Conservation (phyloP, 2,797 vertebrate genomes). For the Pterois miles region DNA sequence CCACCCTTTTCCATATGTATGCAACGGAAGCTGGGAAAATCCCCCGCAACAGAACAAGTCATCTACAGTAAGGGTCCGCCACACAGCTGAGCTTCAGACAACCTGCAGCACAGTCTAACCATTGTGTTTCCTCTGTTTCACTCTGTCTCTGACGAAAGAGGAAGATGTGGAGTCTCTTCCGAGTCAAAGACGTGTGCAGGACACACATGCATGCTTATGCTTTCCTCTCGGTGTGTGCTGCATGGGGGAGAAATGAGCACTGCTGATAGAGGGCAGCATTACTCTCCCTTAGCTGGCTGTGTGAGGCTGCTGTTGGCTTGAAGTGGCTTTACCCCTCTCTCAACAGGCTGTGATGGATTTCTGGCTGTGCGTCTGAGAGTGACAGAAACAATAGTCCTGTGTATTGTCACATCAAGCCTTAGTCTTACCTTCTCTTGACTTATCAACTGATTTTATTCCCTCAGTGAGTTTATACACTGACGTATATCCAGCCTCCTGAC, state of each 20-base stretch:
- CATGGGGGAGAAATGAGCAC: conserved; percentile 46
- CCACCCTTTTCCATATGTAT: conserved; percentile 80
- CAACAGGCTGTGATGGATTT: conserved; percentile 10
- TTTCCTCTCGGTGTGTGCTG: conserved; percentile 19
- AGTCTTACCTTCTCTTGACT: background rate
- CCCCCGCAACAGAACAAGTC: conserved; percentile 64
- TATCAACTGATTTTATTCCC: background rate
- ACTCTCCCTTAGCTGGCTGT: conserved; percentile 30
- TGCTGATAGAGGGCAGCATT: conserved; percentile 82
- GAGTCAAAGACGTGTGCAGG: conserved; percentile 50
- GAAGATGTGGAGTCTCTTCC: conserved; percentile 69
- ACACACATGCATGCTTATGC: conserved; percentile 32
- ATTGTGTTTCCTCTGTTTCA: conserved; percentile 74
- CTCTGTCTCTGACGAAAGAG: conserved; percentile 60
- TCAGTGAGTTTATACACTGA: background rate
- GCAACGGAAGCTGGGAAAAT: conserved; percentile 51
- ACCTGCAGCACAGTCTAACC: conserved; percentile 67
- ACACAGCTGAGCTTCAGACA: conserved; percentile 55
- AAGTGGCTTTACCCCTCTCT: conserved; percentile 1
- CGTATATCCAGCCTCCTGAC: conserved; percentile 24
- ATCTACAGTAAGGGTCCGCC: conserved; percentile 58
- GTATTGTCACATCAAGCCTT: background rate
- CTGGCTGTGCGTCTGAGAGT: background rate
- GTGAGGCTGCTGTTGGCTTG: background rate
- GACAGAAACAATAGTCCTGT: background rate